A percentile compares a stretch with the other conserved stretches of the same genome.
Evolutionary conservation across 1,140 invertebrate genomes (phyloP).

Genomic region (Saccostrea echinata): DNA sequence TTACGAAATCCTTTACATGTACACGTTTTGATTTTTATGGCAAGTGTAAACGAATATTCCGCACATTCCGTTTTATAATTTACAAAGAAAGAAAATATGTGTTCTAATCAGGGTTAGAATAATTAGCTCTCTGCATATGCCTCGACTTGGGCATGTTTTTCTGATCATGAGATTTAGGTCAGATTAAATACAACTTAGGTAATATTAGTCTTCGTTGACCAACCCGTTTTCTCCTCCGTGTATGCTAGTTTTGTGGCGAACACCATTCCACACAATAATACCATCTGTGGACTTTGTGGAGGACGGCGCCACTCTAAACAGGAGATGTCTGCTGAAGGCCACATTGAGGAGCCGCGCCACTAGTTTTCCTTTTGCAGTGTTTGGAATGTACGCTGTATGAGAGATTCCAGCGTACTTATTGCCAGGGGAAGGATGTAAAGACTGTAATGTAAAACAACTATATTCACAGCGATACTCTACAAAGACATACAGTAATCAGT

Average conservation of each 20-base stretch:
- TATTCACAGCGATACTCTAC: too few species aligned
- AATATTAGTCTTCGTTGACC: background rate
- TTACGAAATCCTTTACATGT: too few species aligned
- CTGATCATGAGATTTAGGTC: too few species aligned
- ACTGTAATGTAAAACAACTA: background rate
- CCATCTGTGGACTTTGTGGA: background rate
- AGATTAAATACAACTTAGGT: too few species aligned
- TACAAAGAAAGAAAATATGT: too few species aligned
- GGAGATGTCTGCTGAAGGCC: background rate
- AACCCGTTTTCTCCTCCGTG: background rate
- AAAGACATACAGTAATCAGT: too few species aligned
- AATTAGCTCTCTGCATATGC: too few species aligned
- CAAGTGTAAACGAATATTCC: too few species aligned
- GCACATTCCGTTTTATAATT: too few species aligned
- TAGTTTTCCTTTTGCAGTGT: background rate
- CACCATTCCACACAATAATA: background rate
- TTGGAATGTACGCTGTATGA: background rate
- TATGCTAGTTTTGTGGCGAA: background rate
- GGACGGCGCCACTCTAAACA: background rate
- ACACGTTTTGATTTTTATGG: too few species aligned
- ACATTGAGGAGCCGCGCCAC: slow-evolving; percentile 9
- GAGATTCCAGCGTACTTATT: background rate
- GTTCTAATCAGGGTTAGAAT: too few species aligned
- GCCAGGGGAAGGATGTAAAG: background rate
- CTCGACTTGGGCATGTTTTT: too few species aligned